Evolutionary conservation across 2,888 invertebrate genomes (phyloP), one percentile per base, ranked within the genome.

Genomic region (Drosophila parthenogenetica): DNA sequence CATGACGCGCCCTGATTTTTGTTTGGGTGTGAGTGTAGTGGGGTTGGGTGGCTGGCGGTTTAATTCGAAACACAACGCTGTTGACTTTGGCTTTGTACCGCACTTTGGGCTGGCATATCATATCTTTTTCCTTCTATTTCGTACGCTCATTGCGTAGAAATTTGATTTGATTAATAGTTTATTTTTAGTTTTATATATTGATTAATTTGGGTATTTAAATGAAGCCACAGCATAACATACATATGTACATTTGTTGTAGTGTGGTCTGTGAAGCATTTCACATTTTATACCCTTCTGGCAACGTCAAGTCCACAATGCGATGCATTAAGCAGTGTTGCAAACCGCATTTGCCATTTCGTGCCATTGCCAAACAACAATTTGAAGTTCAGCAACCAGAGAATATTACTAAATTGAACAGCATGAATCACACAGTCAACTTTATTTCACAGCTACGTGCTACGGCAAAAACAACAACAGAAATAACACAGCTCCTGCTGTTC

Each of bases 331-430:
- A 60, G 58, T 68, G 77, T 68, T 77, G 73, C 13, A 62, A 72
- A 77, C 42, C 62, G 57, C 25, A 46, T 46, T 42, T 45, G 7
- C 8, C 19, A 32, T 75, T 60, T 22, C 62, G 46, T 64, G 57
- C 67, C 81, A 81, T 65, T 82, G 81, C 74, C 75, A 77, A 81
- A 69, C 86, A 72, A 73, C 72, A 59, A 68, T 63, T 71, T 77
- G 63, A 77, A 77, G 78, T 83, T 84, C 69, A 35, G 35, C 35
- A 35, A 35, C 35, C 11, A 35, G 13, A 13, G 4, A 50, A 64
- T 51, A 54, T 16, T 61, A 39, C 69, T 69, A 50, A 73, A 69
- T 55, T 69, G 48, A 57, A 59, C 74, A 16, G 48, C 58, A 63
- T 82, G 87, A 82, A 75, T 82, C 87, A 82, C 72, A 14, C 63